Evolutionary conservation across 35 echinoderm and acorn worm genomes (phyloP), one percentile per base, ranked within the genome.

Genomic region (Eucidaris tribuloides): DNA sequence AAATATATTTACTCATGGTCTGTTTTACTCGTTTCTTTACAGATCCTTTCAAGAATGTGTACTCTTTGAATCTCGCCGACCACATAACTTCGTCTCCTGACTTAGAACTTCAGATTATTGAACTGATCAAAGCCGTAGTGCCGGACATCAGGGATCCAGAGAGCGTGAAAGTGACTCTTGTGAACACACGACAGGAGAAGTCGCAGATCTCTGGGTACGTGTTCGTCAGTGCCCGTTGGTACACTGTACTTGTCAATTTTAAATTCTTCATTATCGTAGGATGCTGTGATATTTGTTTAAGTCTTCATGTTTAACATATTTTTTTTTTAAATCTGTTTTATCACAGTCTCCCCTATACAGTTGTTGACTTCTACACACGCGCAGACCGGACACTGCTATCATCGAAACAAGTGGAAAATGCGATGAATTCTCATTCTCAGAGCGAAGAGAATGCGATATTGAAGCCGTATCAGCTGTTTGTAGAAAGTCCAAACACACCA

Each of bases 121-220:
- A 74, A 25, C 68, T 74, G 15, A 22, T 74, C 34, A 74, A 13
- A 74, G 38, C 68, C 6, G n/a, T n/a, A n/a, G 44, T n/a, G 18
- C 34, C 44, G 36, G 68, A 74, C 41, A 74, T 74, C 15, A 33
- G 68, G 37, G 68, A 74, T 24, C 68, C 68, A 6, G 68, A 74
- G 68, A 74, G 68, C 23, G 11, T 74, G 11, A 27, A 74, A 11
- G 30, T 74, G 29, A 40, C 44, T n/a, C 44, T 74, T 40, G 35
- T 42, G 68, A 74, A 74, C 24, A 40, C 68, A 7, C 68, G 44
- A 40, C 44, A 74, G 14, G 68, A 40, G 14, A 40, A 74, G 37
- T 74, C 68, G 22, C 41, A 38, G n/a, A 3, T 74, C 20, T 42
- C 15, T n/a, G n/a, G 68, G 68, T 74, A 74, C 14, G 36, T 40